phyloP scores from a whole-genome alignment of 2,888 invertebrate species.

The Heliconius erato region DNA sequence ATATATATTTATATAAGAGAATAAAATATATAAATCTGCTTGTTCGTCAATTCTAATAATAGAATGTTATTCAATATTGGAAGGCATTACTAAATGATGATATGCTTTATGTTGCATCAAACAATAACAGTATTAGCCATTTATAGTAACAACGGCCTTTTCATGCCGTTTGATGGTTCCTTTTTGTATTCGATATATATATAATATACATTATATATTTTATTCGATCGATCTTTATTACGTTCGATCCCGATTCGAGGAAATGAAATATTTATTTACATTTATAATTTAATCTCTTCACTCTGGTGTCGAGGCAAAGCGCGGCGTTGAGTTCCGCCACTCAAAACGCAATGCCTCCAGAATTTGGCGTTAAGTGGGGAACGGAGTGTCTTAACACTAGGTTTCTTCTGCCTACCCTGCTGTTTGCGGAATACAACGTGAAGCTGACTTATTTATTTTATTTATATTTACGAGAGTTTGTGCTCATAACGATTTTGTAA shows the following conservation, averaged over 20 bases:
- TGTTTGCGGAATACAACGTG: too few species aligned
- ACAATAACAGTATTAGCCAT: slow-evolving; percentile 26
- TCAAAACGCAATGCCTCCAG: too few species aligned
- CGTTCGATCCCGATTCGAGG: too few species aligned
- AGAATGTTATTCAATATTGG: slow-evolving; percentile 4
- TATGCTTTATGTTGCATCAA: slow-evolving; percentile 10
- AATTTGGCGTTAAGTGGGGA: too few species aligned
- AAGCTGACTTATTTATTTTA: too few species aligned
- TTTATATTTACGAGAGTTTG: neutral
- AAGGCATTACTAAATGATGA: slow-evolving; percentile 4
- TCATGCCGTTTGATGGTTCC: neutral
- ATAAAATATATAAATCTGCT: neutral
- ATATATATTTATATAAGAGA: neutral
- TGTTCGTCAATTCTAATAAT: neutral
- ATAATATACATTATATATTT: neutral
- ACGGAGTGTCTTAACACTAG: too few species aligned
- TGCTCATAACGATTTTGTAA: neutral
- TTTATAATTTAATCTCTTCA: too few species aligned
- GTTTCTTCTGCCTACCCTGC: too few species aligned
- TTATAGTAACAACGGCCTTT: slow-evolving; percentile 16
- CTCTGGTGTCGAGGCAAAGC: too few species aligned
- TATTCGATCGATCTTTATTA: too few species aligned
- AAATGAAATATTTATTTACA: too few species aligned
- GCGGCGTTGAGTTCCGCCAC: too few species aligned
- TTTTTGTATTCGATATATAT: neutral